Base-by-base conservation (phyloP, 2,888 invertebrate genomes). In the Caenorhabditis sinica region DNA sequence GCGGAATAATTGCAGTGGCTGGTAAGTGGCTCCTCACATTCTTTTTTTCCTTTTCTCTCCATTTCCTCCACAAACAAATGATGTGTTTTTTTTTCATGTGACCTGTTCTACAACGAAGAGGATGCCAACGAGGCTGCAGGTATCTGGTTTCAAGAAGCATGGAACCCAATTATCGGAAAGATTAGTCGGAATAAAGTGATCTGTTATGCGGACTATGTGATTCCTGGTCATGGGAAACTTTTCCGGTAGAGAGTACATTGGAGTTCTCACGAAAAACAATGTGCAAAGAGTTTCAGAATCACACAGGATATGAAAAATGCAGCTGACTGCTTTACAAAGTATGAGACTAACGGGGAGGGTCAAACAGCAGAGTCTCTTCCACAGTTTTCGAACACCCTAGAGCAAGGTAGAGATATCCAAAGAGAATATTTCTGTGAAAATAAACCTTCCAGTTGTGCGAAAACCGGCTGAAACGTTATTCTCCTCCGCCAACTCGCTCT, bases 151-250 rank as follows among this genome's bases (percentile, higher is more conserved):
- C 82, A 76, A 53, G 91, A 91, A 69, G 91, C 91, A 11, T 90
- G 90, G 90, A 91, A 91, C 82, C 87, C 89, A 58, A 79, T 88
- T 49, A 83, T 90, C 23, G 91, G 87, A 40, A 86, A 86, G 36
- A 72, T 84, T 49, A 90, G 88, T 83, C 75, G 90, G 6, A 87
- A 85, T 33, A 89, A 88, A 79, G 85, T 91, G 36, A 63, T 91
- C 13, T 91, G 91, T 75, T 71, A 83, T 40, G 89, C 87, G n/a
- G 93, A 94, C 85, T 92, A 90, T 84, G 93, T 94, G 40, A 90
- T 94, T 23, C 94, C 94, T 0, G 94, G 94, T 4, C 94, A 94
- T 80, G 93, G 94, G 0, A 89, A 92, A 30, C 93, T 93, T 90
- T 94, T 94, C 89, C 85, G 83, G 88, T 89, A 28, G 4, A 58